Evolutionary conservation across 2,888 invertebrate genomes (phyloP).

Genomic region (Eupeodes latifasciatus): DNA sequence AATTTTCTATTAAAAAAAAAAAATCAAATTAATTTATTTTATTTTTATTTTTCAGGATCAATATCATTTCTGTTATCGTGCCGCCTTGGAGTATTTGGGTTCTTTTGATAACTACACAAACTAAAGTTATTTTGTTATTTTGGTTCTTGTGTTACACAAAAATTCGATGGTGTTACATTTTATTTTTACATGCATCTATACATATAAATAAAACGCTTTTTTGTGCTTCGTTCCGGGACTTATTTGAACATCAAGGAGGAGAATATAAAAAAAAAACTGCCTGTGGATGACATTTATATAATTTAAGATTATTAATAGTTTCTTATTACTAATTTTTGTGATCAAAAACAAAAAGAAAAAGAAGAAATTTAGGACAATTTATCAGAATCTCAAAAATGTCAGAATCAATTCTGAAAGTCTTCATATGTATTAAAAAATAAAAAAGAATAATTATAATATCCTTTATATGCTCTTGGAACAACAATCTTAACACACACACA

Average conservation of each 20-base stretch:
- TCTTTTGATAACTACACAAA: slow-evolving; percentile 98
- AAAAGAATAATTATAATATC: slow-evolving; percentile 30
- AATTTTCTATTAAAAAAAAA: neutral
- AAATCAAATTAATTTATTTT: neutral
- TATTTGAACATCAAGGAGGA: neutral
- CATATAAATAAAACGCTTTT: slow-evolving; percentile 11
- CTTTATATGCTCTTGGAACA: slow-evolving; percentile 52
- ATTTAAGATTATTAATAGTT: slow-evolving; percentile 14
- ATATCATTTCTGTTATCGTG: slow-evolving; percentile 99
- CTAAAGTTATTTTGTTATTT: slow-evolving; percentile 85
- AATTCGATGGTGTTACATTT: neutral
- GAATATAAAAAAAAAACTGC: slow-evolving; percentile 44
- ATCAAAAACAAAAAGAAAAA: neutral
- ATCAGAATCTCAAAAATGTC: slow-evolving; percentile 54
- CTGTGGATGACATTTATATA: slow-evolving; percentile 43
- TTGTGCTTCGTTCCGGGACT: slow-evolving; percentile 27
- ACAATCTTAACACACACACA: slow-evolving; percentile 9
- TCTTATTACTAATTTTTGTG: neutral
- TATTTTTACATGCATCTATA: neutral
- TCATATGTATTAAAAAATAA: neutral
- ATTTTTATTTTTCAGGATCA: slow-evolving; percentile 90
- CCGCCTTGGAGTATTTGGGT: slow-evolving; percentile 98
- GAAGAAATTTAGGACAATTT: slow-evolving; percentile 36
- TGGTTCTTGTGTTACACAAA: neutral
- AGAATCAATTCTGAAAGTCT: neutral